Conservation (phyloP, 1,140 invertebrate genomes). For the Pseudomyrmex sp. region DNA sequence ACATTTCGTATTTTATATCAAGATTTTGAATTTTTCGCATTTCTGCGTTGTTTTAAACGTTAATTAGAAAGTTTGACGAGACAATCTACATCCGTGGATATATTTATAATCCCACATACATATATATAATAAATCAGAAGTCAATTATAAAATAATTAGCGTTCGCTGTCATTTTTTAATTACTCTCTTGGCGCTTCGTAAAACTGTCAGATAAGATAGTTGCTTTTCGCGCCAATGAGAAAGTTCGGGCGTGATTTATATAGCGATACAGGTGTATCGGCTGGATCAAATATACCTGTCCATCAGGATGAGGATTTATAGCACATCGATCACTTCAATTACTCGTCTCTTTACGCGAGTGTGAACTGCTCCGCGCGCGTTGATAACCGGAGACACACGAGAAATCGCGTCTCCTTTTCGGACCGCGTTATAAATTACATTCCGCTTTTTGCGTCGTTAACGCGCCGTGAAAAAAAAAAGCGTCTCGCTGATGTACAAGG, state of each 20-base stretch:
- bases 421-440: constrained; percentile 26
- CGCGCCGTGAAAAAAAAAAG: constrained; percentile 25
- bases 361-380: background rate
- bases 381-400: constrained; percentile 1
- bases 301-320: background rate
- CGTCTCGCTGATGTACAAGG: constrained; percentile 10
- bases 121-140: background rate
- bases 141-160: background rate
- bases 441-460: constrained; percentile 55
- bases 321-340: constrained; percentile 34
- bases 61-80: background rate
- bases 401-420: constrained; percentile 38
- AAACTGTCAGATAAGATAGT: background rate
- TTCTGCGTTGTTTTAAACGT: background rate
- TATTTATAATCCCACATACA: background rate
- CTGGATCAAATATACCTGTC: background rate
- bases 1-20: background rate
- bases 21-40: background rate
- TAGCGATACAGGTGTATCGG: background rate
- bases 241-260: constrained; percentile 14
- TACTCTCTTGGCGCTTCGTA: background rate
- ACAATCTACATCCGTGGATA: too few relatives aligned
- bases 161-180: background rate
- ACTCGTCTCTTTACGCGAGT: constrained; percentile 12
- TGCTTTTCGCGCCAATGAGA: background rate